Percentiles rank a stretch among this genome's conserved stretches.
phyloP scores from a whole-genome alignment of 2,797 vertebrate genomes.

The Corythornis leucogaster region DNA sequence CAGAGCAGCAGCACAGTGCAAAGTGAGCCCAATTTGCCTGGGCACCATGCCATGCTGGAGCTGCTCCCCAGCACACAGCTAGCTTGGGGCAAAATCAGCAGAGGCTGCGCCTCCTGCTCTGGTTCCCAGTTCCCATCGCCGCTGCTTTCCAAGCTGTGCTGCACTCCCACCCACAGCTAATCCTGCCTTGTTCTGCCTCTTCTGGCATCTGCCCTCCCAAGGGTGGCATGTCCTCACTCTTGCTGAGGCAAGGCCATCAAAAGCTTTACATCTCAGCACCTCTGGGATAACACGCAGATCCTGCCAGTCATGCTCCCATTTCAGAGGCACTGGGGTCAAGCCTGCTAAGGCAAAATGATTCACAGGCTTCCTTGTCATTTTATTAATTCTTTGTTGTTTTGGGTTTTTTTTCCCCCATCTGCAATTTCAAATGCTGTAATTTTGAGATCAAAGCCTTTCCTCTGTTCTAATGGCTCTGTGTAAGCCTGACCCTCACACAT shows the following conservation, averaged over 20 bases:
- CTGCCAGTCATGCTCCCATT: background rate
- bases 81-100: background rate
- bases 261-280: rapidly evolving
- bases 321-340: background rate
- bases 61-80: background rate
- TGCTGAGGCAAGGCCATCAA: background rate
- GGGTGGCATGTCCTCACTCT: rapidly evolving
- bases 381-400: background rate
- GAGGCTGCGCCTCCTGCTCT: background rate
- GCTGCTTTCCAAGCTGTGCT: rapidly evolving
- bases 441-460: slow-evolving; percentile 51
- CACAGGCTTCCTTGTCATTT: background rate
- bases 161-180: background rate
- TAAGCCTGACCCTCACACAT: background rate
- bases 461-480: background rate
- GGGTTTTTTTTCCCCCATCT: background rate
- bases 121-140: background rate
- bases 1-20: background rate
- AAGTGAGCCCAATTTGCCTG: background rate
- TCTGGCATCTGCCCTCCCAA: background rate
- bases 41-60: background rate
- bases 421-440: slow-evolving; percentile 7
- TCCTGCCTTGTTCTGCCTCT: background rate
- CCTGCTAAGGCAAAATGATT: background rate
- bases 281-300: rapidly evolving